A percentile compares a stretch with the other conserved stretches of the same genome.
Conservation (phyloP, 2,113 vertebrate genomes). For the Gobio gobio region DNA sequence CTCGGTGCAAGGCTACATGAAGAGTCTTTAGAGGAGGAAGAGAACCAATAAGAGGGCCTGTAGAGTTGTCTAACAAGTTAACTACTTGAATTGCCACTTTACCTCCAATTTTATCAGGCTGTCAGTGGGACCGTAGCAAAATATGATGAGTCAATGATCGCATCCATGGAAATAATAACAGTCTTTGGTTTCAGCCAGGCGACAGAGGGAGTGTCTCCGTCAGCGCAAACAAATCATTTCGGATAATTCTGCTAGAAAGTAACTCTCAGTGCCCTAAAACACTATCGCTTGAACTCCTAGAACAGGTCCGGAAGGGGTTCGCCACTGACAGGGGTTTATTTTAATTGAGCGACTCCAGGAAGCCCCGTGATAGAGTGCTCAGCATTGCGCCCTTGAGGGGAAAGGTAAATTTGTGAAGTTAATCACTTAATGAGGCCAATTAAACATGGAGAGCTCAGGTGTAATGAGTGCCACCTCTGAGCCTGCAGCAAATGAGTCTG, state of each 20-base stretch:
- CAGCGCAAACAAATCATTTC: slow-evolving; percentile 58
- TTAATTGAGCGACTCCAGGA: slow-evolving; percentile 74
- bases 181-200: slow-evolving; percentile 70
- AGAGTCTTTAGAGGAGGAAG: slow-evolving; percentile 69
- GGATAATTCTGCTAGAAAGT: slow-evolving; percentile 55
- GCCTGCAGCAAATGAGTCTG: slow-evolving; percentile 68
- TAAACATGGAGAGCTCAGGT: slow-evolving; percentile 74
- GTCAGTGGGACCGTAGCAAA: slow-evolving; percentile 61
- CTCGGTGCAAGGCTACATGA: slow-evolving; percentile 32
- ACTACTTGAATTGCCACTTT: slow-evolving; percentile 73
- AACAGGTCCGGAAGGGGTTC: slow-evolving; percentile 53
- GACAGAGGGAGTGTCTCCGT: slow-evolving; percentile 62
- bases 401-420: slow-evolving; percentile 79
- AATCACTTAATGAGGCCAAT: slow-evolving; percentile 83
- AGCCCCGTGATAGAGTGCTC: slow-evolving; percentile 67
- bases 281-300: slow-evolving; percentile 61
- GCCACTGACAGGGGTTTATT: slow-evolving; percentile 67
- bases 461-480: slow-evolving; percentile 74
- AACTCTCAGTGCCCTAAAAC: background rate
- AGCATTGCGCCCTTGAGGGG: slow-evolving; percentile 72
- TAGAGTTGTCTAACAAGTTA: slow-evolving; percentile 65
- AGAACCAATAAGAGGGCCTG: slow-evolving; percentile 59
- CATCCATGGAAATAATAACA: slow-evolving; percentile 69
- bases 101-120: slow-evolving; percentile 66
- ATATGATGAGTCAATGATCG: slow-evolving; percentile 66